phyloP scores from a whole-genome alignment of 2,113 vertebrate species.

The Myiozetetes cayanensis region DNA sequence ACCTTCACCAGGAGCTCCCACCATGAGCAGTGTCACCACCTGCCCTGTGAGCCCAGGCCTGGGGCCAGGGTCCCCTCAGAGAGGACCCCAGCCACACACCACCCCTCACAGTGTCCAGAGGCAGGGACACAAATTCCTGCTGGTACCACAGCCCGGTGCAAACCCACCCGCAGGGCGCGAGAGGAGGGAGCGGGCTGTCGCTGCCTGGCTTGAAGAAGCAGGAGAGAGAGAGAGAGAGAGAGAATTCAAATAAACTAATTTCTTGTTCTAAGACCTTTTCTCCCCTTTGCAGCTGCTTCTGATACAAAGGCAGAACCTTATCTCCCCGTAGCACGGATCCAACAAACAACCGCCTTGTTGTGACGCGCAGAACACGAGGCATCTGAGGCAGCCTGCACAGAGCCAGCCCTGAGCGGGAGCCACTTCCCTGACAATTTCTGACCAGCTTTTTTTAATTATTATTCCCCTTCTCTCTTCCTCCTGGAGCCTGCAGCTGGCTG shows the following conservation, averaged over 20 bases:
- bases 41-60: background rate
- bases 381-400: conserved; percentile 27
- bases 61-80: rapidly evolving
- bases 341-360: conserved; percentile 43
- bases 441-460: background rate
- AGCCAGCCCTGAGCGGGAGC: background rate
- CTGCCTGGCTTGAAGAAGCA: background rate
- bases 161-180: rapidly evolving
- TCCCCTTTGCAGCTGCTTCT: conserved; percentile 55
- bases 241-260: conserved; percentile 62
- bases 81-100: rapidly evolving
- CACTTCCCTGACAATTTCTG: background rate
- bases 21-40: rapidly evolving
- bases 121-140: background rate
- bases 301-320: conserved; percentile 66
- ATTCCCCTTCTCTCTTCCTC: background rate
- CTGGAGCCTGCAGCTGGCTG: background rate
- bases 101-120: background rate
- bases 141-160: background rate
- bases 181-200: background rate
- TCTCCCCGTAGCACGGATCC: conserved; percentile 45
- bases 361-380: conserved; percentile 29
- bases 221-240: background rate
- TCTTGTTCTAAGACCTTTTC: conserved; percentile 59
- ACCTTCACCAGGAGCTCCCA: background rate